Conservation (phyloP, 2,113 vertebrate species). For the Prolemur simus region DNA sequence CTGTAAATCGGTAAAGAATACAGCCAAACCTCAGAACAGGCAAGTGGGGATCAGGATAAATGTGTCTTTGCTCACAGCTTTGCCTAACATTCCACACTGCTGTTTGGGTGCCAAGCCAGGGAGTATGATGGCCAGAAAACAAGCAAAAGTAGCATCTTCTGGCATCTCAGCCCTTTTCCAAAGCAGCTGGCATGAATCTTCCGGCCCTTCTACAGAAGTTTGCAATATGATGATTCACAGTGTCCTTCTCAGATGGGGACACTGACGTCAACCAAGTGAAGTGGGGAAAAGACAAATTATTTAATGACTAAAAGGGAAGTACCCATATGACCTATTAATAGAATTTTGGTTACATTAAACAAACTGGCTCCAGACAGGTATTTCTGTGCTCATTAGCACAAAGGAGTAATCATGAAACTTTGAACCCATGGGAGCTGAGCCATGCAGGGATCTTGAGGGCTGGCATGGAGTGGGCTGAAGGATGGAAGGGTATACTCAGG, state of each 20-base stretch:
- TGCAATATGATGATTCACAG: background rate
- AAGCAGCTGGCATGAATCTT: background rate
- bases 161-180: background rate
- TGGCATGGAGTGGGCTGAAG: background rate
- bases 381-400: background rate
- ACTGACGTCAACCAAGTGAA: background rate
- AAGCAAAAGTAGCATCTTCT: background rate
- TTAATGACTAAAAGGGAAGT: conserved; percentile 36
- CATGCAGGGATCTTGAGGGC: background rate
- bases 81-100: background rate
- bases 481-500: background rate
- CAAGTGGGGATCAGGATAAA: background rate
- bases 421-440: background rate
- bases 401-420: background rate
- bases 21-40: background rate
- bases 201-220: background rate
- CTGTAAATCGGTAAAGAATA: background rate
- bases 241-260: background rate
- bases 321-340: background rate
- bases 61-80: background rate
- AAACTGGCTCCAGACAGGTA: background rate
- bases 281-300: background rate
- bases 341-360: conserved; percentile 14
- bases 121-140: background rate
- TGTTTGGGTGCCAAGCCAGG: background rate